A percentile compares a stretch with the other conserved stretches of the same genome.
Conservation (phyloP, 2,113 vertebrate genomes). For the Clarias batrachus region DNA sequence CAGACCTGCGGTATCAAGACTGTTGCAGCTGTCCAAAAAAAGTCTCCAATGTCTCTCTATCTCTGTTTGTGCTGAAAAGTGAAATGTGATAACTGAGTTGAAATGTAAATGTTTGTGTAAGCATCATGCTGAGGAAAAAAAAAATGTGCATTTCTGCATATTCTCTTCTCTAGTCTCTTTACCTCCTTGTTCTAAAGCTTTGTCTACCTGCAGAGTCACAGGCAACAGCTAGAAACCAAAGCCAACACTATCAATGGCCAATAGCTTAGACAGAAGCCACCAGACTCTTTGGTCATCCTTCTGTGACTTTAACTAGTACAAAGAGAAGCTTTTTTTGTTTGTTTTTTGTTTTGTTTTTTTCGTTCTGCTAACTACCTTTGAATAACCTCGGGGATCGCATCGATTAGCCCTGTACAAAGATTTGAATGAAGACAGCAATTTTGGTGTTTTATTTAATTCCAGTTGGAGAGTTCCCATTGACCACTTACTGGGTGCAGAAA, state of each 20-base stretch:
- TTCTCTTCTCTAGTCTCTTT: slow-evolving; percentile 94
- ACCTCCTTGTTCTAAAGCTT: slow-evolving; percentile 99
- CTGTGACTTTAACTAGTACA: slow-evolving; percentile 98
- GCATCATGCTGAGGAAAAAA: slow-evolving; percentile 73
- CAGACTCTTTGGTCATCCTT: slow-evolving; percentile 91
- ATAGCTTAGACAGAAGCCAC: slow-evolving; percentile 98
- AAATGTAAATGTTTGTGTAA: slow-evolving; percentile 82
- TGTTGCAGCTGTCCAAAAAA: slow-evolving; percentile 79
- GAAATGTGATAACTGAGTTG: slow-evolving; percentile 86
- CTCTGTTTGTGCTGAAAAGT: slow-evolving; percentile 91
- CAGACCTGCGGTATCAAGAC: slow-evolving; percentile 88
- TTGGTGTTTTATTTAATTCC: slow-evolving; percentile 84
- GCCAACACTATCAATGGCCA: slow-evolving; percentile 99
- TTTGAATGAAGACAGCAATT: slow-evolving; percentile 67
- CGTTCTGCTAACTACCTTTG: slow-evolving; percentile 93
- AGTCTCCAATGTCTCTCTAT: slow-evolving; percentile 86
- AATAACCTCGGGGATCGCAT: slow-evolving; percentile 99
- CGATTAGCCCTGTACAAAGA: slow-evolving; percentile 95
- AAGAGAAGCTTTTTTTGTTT: slow-evolving; percentile 86
- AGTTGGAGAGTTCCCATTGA: slow-evolving; percentile 81
- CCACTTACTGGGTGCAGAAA: slow-evolving; percentile 45
- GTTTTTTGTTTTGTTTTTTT: neutral
- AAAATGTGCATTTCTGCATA: slow-evolving; percentile 94
- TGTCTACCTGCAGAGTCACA: slow-evolving; percentile 99
- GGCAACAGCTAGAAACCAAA: slow-evolving; percentile 99